Evolutionary conservation across 1,140 invertebrate species (phyloP).

Genomic region (Drosophila miranda): DNA sequence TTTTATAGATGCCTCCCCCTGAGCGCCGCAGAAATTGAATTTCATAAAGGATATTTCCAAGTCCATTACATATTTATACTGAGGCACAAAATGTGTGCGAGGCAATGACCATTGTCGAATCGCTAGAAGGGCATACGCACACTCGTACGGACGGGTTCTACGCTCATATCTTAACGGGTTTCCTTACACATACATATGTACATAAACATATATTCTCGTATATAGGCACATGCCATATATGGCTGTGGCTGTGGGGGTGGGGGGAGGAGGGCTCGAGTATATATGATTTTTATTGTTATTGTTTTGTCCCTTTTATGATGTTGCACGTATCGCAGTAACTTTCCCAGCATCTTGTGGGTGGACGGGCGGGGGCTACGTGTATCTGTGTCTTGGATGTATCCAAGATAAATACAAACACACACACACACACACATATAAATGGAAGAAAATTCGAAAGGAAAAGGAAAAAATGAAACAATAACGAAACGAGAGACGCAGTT

Average conservation of each 20-base stretch:
- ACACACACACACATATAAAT: conserved; percentile 33
- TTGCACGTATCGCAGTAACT: conserved; percentile 61
- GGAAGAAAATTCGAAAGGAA: conserved; percentile 62
- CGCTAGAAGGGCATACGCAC: conserved; percentile 7
- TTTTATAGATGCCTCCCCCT: too few relatives aligned
- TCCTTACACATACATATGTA: conserved; percentile 19
- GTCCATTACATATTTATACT: conserved; percentile 50
- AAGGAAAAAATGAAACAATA: conserved; percentile 75
- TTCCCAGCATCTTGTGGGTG: conserved; percentile 15
- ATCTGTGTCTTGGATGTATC: conserved; percentile 35
- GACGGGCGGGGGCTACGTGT: conserved; percentile 19
- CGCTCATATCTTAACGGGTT: conserved; percentile 68
- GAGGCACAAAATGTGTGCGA: neutral
- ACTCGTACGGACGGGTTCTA: conserved; percentile 19
- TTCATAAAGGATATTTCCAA: conserved; percentile 60
- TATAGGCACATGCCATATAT: conserved; percentile 4
- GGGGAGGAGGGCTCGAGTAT: conserved; percentile 40
- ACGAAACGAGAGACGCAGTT: conserved; percentile 40
- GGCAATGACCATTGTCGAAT: conserved; percentile 18
- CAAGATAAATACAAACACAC: conserved; percentile 39
- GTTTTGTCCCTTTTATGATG: conserved; percentile 78
- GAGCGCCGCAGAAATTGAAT: conserved; percentile 40
- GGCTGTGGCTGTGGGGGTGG: neutral
- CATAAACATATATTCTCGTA: conserved; percentile 17
- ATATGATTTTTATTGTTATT: conserved; percentile 81